Evolutionary conservation across 2,888 invertebrate species (phyloP), one percentile per base, ranked within the genome.

Genomic region (Papilio protenor): DNA sequence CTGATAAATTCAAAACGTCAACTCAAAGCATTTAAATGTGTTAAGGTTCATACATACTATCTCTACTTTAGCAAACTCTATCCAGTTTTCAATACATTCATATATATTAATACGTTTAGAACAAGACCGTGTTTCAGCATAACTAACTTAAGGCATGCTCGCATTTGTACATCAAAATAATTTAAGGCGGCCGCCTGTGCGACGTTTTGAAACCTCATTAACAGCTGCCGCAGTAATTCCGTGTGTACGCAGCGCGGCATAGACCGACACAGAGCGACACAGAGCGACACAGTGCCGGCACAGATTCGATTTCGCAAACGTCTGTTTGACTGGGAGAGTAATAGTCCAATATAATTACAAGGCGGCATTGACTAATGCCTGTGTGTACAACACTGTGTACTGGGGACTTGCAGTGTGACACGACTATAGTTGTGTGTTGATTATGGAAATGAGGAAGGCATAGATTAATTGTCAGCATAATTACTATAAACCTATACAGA

Each of bases 261-360:
- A 47, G 61, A 59, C 47, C 45, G 21, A 40, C 49, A 55, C 52
- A 47, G 61, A 59, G 59, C 45, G n/a, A 33, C 47, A 61, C 47
- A 59, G 47, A 27, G 27, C 73, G 57, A 69, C 33, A 57, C 69
- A 27, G 66, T 21, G 33, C 45, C 57, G 74, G 47, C 59, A 40
- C 45, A 70, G 78, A 78, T 75, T 75, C 78, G 75, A 78, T 75
- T 78, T 61, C 33, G 71, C 74, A 61, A 75, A 59, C 75, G 74
- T 75, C 74, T 73, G 59, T 77, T 71, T 52, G 71, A 71, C 75
- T 75, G 61, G 47, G 70, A 71, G 75, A 71, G 70, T 78, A 75
- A 77, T 73, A 71, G 78, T 23, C 70, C 78, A 75, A 78, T 78
- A 78, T 78, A 78, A 78, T 78, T 78, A 78, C 70, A 78, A 71